Evolutionary conservation across 2,888 invertebrate genomes (phyloP), one percentile per base, ranked within the genome.

Genomic region (Folsomia manolachei): DNA sequence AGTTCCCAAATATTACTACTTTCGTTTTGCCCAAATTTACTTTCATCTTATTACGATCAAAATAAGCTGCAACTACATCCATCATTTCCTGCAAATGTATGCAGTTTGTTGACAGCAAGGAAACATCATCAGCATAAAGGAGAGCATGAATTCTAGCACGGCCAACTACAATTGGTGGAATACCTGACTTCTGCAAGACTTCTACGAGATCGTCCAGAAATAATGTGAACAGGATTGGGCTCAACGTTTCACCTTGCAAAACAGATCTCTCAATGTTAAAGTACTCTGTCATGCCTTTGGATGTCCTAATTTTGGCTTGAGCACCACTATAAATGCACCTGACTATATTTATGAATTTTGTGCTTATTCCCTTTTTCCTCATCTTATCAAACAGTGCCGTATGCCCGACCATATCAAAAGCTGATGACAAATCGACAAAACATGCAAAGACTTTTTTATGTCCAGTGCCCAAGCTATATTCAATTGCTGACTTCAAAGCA

Each of bases 91-190:
- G 73, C 7, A 73, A 23, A 26, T 73, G 51, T 9, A n/a, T 14
- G 1, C 63, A n/a, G 11, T 18, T 60, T 14, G 21, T 60, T 21
- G 68, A 70, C 2, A 71, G 24, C 4, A 73, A 18, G 0, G 39
- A 62, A n/a, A 73, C 71, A 27, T 73, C 73, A 51, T 73, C 73
- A 0, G 73, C 73, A 64, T 70, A 73, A 1, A 70, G 26, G 0
- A 73, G 64, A 27, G 67, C 26, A 25, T 73, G 64, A 2, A 71
- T 19, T 14, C 64, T 52, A 4, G 39, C 11, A 1, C 27, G 24
- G 14, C 68, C 52, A 14, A 73, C 51, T 27, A 18, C 53, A 27
- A 71, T 63, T 2, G 25, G 60, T 14, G 60, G 24, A 2, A 68
- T 56, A 4, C 56, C 25, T 23, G 26, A n/a, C 7, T 65, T 24